Conservation (phyloP, 2,797 vertebrate species). For the Potorous gilbertii region DNA sequence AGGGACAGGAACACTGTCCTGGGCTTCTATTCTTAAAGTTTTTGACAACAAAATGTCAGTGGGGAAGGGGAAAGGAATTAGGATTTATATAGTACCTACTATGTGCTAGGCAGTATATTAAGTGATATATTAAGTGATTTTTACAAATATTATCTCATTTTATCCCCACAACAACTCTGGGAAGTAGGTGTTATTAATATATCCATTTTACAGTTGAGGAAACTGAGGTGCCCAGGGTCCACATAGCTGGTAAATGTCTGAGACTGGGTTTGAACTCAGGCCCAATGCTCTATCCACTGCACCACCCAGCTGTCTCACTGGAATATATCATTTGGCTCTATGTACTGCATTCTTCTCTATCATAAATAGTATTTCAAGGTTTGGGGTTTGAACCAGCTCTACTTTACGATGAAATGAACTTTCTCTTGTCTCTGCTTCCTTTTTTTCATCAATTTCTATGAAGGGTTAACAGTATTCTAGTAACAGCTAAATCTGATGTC, state of each 20-base stretch:
- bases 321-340: background rate
- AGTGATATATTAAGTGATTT: background rate
- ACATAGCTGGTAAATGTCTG: background rate
- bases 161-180: background rate
- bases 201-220: background rate
- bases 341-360: background rate
- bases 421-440: background rate
- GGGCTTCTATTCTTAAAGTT: background rate
- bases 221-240: background rate
- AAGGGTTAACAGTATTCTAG: background rate
- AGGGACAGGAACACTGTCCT: background rate
- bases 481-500: background rate
- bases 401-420: constrained; percentile 32
- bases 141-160: background rate
- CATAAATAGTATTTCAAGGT: background rate
- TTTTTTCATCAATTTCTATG: background rate
- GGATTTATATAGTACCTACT: background rate
- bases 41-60: background rate
- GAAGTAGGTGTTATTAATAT: background rate
- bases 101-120: background rate
- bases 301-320: background rate
- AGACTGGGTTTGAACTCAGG: background rate
- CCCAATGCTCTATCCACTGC: background rate
- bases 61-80: background rate
- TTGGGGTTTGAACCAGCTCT: constrained; percentile 17